Base-by-base conservation (phyloP, 2,888 invertebrate genomes). In the Atherix ibis region DNA sequence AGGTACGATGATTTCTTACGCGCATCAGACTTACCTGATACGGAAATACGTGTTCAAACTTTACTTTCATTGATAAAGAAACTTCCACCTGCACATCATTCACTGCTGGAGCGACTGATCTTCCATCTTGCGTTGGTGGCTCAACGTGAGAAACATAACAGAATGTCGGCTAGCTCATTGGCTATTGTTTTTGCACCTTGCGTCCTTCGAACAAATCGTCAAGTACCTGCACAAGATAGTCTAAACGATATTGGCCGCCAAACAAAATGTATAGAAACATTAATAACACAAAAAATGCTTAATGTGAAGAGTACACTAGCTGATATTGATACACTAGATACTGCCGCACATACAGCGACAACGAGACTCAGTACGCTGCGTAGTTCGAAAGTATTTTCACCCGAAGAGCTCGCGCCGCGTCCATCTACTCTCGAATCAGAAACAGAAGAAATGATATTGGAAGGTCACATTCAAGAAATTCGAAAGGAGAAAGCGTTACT, bases 151-250 rank as follows among this genome's bases (percentile, higher is more conserved):
- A 72, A 79, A 42, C 79, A 78, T 43, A 94, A 92, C 63, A 67
- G 87, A 45, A 94, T 94, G 94, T 84, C 84, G 36, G 74, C 89
- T 1, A 82, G 83, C 52, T 84, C 87, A 34, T 63, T 94, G 44
- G 88, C 92, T 33, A 89, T 92, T 46, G 88, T 94, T 43, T 94
- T 92, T 64, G 91, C 91, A 27, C 92, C 94, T 31, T 92, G 92
- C 61, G 82, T 94, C 40, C 66, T 94, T 44, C 71, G 91, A 48
- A 85, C 89, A 43, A 84, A 83, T 62, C 79, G 85, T 56, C 64
- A 75, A 41, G 73, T 88, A 45, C 87, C 87, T 29, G 92, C 91
- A 33, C 91, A 92, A 63, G 88, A 87, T 58, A 84, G 88, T 51
- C 67, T 94, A 43, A 78, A 79, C 50, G 89, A 92, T 62, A 88